Conservation (phyloP, 2,797 vertebrate species). For the Lacerta viridis region DNA sequence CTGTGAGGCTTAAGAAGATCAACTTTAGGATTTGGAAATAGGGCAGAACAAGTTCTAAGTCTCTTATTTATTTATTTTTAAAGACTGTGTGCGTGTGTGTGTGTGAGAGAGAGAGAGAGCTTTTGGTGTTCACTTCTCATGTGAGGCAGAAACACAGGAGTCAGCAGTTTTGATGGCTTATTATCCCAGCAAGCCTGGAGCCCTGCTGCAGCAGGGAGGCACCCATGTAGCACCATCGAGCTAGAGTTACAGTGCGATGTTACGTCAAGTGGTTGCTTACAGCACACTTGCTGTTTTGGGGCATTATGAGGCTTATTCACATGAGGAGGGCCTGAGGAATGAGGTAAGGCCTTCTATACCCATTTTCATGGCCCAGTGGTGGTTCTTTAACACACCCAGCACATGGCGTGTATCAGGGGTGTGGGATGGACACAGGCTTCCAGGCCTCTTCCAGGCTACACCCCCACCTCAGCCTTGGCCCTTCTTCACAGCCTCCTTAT, state of each 20-base stretch:
- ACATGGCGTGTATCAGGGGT: not conserved
- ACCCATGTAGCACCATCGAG: not conserved
- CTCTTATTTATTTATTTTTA: constrained; percentile 52
- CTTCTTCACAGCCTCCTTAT: no score
- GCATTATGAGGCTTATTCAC: not conserved
- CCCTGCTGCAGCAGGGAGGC: not conserved
- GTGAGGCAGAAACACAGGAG: not conserved
- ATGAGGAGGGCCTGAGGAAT: not conserved
- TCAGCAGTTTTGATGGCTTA: not conserved
- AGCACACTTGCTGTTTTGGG: constrained; percentile 1
- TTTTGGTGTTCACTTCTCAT: not conserved
- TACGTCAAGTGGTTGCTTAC: constrained; percentile 14
- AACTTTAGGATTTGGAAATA: constrained; percentile 71
- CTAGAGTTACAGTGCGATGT: constrained; percentile 2
- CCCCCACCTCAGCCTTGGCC: no score
- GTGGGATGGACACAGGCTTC: not conserved
- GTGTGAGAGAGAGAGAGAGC: constrained; percentile 7
- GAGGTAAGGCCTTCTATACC: rapidly evolving
- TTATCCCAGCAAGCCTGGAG: not conserved
- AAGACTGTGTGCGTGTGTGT: not conserved
- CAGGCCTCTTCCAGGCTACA: no score
- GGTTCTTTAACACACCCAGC: not conserved
- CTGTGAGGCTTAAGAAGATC: constrained; percentile 65
- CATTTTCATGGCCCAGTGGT: not conserved
- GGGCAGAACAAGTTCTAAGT: constrained; percentile 63